Evolutionary conservation across 92 coral and sea anemone species (phyloP), one percentile per base, ranked within the genome.

Genomic region (Umimayanthus kanabou): DNA sequence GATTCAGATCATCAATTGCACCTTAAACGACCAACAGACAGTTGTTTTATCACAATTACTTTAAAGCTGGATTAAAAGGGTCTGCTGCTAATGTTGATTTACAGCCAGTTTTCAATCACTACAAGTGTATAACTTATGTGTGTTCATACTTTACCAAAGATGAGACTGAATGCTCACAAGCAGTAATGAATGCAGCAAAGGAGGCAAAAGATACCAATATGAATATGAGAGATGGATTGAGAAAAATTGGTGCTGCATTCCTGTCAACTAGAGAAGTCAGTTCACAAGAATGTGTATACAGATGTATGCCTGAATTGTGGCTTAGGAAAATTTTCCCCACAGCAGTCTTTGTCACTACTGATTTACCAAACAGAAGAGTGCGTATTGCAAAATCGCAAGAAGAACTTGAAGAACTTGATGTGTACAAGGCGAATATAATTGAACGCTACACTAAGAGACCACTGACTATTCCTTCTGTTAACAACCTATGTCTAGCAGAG

Each of bases 321-420:
- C 66, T 58, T 2, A 33, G 79, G 4, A 33, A 42, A 74, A 74
- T 33, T 1, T 33, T 74, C 6, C 79, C 79, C 18, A 18, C 40
- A 1, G 49, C 40, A 33, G 6, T 33, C 49, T 74, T 74, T 74
- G 6, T 74, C 2, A 74, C 39, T 6, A 74, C 79, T 33, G 79
- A 42, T 6, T 74, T 74, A 74, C 79, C 79, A 74, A 23, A 33
- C 40, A 74, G 4, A 33, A 33, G 79, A 74, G 4, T 74, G 4
- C 1, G 49, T 1, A 42, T 74, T 2, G 49, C 33, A 33, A 42
- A 74, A 74, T 33, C 79, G 23, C 40, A 74, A 33, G 79, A 74
- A 33, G 79, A 74, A 22, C 79, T 74, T 74, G 79, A 74, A 42
- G 42, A 74, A 42, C 79, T 74, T 33, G 79, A 74, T 42, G 79